Evolutionary conservation across 2,888 invertebrate species (phyloP), one percentile per base, ranked within the genome.

Genomic region (Drosophila niveifrons): DNA sequence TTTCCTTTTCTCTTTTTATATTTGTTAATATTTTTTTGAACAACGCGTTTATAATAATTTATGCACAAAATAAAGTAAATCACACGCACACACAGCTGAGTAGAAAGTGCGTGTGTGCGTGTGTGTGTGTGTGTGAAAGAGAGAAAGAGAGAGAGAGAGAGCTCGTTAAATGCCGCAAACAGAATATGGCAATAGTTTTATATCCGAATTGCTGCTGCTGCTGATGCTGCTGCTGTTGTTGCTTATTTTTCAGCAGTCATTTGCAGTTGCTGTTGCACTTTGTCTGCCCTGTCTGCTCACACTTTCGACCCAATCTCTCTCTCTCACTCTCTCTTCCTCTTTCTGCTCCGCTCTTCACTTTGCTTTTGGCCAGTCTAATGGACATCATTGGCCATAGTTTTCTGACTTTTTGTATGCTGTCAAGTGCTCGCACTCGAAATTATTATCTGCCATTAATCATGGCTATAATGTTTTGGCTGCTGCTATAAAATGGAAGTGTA

Each of bases 401-500:
- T 87, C 89, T 89, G 83, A 84, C 83, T 84, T 84, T 84, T 89
- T 89, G 83, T 84, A 89, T 84, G 89, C 83, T 84, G 83, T 84
- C 83, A 84, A 84, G 83, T 84, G 89, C 83, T 84, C 88, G 83
- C 83, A 89, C 83, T 84, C 89, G 83, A 84, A 84, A 89, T 84
- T 84, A 84, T 90, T 91, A 90, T 88, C 90, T 86, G 82, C 85
- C 90, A 90, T 90, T 90, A 91, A 91, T 90, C 90, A 90, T 88
- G 85, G 90, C 88, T 88, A 88, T 91, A 84, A 84, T 84, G 83
- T 89, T 84, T 76, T 88, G 89, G 87, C 89, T 78, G 85, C 75
- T 75, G 80, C 83, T 87, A 84, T 84, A 84, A 84, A 89, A 78
- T 78, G 85, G 71, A 75, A 87, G 72, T 78, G 67, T 68, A 87